A percentile compares a stretch with the other conserved stretches of the same genome.
phyloP scores from a whole-genome alignment of 2,888 invertebrate species.

The Agrochola macilenta region DNA sequence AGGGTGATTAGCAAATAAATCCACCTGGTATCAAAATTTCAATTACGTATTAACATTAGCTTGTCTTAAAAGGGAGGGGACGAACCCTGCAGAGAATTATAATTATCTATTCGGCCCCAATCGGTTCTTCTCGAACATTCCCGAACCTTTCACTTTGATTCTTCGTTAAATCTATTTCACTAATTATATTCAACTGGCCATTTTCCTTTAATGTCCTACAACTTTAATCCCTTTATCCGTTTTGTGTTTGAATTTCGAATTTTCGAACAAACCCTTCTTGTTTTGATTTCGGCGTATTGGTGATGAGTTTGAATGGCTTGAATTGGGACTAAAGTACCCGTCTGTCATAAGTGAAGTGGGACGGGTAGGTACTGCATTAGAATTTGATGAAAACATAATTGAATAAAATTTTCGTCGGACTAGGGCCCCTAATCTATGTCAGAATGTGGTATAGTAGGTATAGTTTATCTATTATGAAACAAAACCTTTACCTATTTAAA shows the following conservation, averaged over 20 bases:
- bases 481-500: background rate
- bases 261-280: constrained; percentile 36
- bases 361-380: background rate
- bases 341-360: constrained; percentile 33
- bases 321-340: constrained; percentile 30
- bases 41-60: constrained; percentile 78
- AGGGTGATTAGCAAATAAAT: constrained; percentile 76
- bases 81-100: constrained; percentile 73
- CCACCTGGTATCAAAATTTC: constrained; percentile 74
- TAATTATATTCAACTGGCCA: constrained; percentile 52
- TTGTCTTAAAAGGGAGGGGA: constrained; percentile 69
- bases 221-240: constrained; percentile 49
- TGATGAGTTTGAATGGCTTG: constrained; percentile 34
- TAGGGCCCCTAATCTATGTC: too few species aligned
- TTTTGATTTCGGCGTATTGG: constrained; percentile 34
- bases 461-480: background rate
- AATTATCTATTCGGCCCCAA: constrained; percentile 78
- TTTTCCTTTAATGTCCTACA: constrained; percentile 47
- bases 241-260: constrained; percentile 48
- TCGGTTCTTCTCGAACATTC: constrained; percentile 68
- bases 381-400: constrained; percentile 36
- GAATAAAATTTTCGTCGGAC: background rate
- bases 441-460: background rate
- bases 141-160: constrained; percentile 67
- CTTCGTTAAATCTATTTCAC: constrained; percentile 62